These are phyloP conservation scores for Montipora capricornis DNA, from an alignment of 64 coral and sea anemone species.

Conservation along the genomic window DNA sequence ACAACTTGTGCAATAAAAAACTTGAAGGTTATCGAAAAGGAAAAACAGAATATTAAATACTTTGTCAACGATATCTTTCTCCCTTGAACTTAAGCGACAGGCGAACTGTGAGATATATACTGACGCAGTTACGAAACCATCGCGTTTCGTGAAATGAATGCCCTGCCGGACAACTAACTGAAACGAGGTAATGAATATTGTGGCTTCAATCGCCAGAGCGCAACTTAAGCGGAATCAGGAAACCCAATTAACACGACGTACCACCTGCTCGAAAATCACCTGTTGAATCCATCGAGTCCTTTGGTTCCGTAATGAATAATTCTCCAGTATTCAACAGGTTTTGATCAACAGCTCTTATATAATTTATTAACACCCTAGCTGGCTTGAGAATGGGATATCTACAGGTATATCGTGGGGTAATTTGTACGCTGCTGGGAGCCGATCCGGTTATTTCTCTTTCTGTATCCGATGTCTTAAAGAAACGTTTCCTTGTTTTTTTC, in stretches of 20 bases:
- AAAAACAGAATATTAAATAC: too few species aligned
- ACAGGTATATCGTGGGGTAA: conserved; percentile 4
- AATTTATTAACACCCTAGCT: conserved; percentile 28
- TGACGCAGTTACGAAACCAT: too few species aligned
- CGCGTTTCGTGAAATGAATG: too few species aligned
- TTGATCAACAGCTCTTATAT: conserved; percentile 31
- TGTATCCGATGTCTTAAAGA: background rate
- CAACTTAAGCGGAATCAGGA: background rate
- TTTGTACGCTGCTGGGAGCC: conserved; percentile 1
- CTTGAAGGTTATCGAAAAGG: too few species aligned
- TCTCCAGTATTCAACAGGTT: conserved; percentile 28
- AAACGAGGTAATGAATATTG: background rate
- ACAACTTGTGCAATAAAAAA: too few species aligned
- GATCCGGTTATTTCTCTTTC: background rate
- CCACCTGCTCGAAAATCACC: conserved; percentile 16
- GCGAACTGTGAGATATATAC: too few species aligned
- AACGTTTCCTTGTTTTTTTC: background rate
- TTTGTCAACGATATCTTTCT: too few species aligned
- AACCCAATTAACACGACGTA: background rate
- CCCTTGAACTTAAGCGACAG: too few species aligned
- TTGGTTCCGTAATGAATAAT: conserved; percentile 39
- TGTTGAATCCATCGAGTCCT: conserved; percentile 21
- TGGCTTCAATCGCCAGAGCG: conserved; percentile 34
- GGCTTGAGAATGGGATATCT: background rate
- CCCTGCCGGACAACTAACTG: background rate